phyloP scores from a whole-genome alignment of 2,888 invertebrate species.

The Ichneumoninae sp. region DNA sequence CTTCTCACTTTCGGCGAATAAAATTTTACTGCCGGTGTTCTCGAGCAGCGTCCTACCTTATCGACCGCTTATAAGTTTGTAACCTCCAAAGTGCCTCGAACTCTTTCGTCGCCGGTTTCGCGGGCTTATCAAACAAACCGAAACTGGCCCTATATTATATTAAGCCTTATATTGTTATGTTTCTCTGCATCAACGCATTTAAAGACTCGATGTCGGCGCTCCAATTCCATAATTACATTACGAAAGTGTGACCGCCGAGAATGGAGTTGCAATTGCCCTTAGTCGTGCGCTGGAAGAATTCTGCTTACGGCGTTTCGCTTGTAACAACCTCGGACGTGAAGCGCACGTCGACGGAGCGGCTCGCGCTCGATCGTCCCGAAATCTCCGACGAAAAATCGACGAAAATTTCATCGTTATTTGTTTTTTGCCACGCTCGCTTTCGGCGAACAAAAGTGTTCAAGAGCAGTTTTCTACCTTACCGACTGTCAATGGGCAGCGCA shows the following conservation, averaged over 20 bases:
- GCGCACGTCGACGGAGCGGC: conserved; percentile 12
- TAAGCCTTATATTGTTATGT: neutral
- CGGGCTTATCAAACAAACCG: neutral
- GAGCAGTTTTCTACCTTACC: neutral
- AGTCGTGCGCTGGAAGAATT: too few species aligned
- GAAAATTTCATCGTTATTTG: neutral
- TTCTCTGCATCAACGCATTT: neutral
- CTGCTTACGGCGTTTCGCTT: conserved; percentile 55
- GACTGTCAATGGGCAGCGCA: neutral
- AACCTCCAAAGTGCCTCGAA: neutral
- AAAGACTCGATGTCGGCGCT: neutral
- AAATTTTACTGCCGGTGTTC: neutral
- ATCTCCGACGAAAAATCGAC: conserved; percentile 22
- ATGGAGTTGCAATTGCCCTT: too few species aligned
- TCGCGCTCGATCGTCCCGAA: conserved; percentile 7
- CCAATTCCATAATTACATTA: neutral
- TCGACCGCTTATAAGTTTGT: neutral
- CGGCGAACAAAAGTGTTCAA: neutral
- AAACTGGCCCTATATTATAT: neutral
- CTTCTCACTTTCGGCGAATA: neutral
- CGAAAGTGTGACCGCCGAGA: neutral
- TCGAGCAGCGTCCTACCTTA: neutral
- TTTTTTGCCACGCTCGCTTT: neutral
- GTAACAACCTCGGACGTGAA: conserved; percentile 57
- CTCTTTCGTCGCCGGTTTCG: neutral